Base-by-base conservation (phyloP, 2,888 invertebrate genomes). In the Sinotaia quadrata region DNA sequence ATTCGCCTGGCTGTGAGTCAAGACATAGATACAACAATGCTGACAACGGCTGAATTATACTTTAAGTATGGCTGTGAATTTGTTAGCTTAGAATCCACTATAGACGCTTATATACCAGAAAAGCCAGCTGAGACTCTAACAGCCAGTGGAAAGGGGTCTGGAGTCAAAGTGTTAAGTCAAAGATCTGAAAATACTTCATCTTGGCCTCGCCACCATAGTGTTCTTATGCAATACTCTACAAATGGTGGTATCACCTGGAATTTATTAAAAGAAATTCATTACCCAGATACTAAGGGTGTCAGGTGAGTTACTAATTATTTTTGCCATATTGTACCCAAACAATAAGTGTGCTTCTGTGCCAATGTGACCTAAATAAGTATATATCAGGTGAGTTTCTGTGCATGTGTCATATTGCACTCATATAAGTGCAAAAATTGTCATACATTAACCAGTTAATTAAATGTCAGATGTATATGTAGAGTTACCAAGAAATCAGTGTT, bases 181-280 rank as follows among this genome's bases (percentile, higher is more conserved):
- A 47, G 21, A 12, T 18, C 47, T 18, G 47, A 63, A 2, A 36
- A 76, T 4, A 69, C 75, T 49, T 62, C 74, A 18, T 61, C 74
- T 21, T 87, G 86, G 86, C 84, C 85, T 0, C 75, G 86, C 36
- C 77, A 84, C 10, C 81, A 86, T 72, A 85, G 85, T 37, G 84
- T 89, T 4, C 75, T 89, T 18, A 76, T 89, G 4, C 89, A 89
- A 77, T 89, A 86, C 71, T 89, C 89, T 2, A 87, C 71, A 57
- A 88, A 89, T 77, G 89, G 89, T 0, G 89, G 89, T 4, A 88
- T 89, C 37, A 80, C 82, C 1, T 89, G 89, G 89, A 79, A 86
- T 67, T 78, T 87, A 0, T 69, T 89, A 29, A 85, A 88, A 73
- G 88, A 88, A 65, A 72, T 85, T 21, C 83, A 85, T 68, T 83